phyloP scores from a whole-genome alignment of 1,140 invertebrate species.

The Panagrolaimus sp. region DNA sequence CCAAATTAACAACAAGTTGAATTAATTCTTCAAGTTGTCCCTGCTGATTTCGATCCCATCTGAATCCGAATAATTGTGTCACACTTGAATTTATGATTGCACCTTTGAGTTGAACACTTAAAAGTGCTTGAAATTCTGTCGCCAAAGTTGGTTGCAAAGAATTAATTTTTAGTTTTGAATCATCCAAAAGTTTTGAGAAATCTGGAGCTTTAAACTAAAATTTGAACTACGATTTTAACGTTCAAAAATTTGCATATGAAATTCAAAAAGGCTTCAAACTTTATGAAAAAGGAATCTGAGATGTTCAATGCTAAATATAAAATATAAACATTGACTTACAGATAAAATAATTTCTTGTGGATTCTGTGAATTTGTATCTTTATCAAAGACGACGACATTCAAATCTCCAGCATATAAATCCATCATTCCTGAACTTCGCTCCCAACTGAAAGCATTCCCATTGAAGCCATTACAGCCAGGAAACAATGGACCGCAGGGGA shows the following conservation, averaged over 20 bases:
- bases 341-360: background rate
- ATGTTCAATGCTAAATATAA: too few relatives aligned
- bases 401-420: background rate
- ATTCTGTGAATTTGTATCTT: background rate
- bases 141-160: background rate
- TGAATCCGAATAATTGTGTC: background rate
- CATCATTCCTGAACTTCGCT: background rate
- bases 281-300: too few relatives aligned
- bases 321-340: too few relatives aligned
- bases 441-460: background rate
- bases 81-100: background rate
- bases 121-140: background rate
- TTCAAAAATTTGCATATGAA: too few relatives aligned
- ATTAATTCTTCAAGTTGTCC: constrained; percentile 1
- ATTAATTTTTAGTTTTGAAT: background rate
- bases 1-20: background rate
- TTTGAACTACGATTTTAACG: too few relatives aligned
- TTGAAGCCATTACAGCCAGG: constrained; percentile 1
- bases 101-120: constrained; percentile 1
- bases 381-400: background rate
- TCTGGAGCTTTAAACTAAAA: constrained; percentile 12
- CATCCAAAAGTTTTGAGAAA: background rate
- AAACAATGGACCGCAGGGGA: background rate
- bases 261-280: too few relatives aligned
- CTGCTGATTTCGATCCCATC: too few relatives aligned